Evolutionary conservation across 2,113 vertebrate species (phyloP), one percentile per base, ranked within the genome.

Genomic region (Mesoclemmys tuberculata): DNA sequence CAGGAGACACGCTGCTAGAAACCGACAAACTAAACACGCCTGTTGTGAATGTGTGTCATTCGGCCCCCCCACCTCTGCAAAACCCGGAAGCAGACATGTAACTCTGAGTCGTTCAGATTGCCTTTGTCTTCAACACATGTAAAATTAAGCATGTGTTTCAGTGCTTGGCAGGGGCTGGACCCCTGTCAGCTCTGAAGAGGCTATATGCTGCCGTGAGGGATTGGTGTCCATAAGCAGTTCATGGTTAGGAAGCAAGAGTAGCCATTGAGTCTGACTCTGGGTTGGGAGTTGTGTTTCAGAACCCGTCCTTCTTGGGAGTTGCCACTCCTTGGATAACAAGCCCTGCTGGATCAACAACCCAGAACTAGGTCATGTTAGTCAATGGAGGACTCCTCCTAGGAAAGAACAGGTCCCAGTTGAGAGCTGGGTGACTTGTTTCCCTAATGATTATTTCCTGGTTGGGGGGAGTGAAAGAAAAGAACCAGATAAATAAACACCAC

Each of bases 381-480:
- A 52, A 24, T 8, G 3, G n/a, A 78, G 75, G 41, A 1, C 31
- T 29, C 10, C 41, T 19, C 49, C 58, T 22, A 79, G 3, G 85
- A 93, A 90, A 87, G 77, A 95, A 88, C 85, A 96, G 87, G 87
- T 91, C 81, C 92, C 84, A 48, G 56, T 94, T 18, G 81, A 80
- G 82, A 97, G 93, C 0, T 2, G 95, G 80, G 91, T 68, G 55
- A 61, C 92, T 90, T 82, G 83, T 80, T 96, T 92, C 68, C 24
- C 55, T 93, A 48, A 46, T 61, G 58, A 46, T 31, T 3, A 8
- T 89, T 93, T 89, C 55, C 64, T 75, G 38, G 19, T 71, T 78
- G 82, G 89, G 90, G 87, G 77, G 38, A 49, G 31, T 26, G 71
- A 16, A 82, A 92, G 90, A 79, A 84, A 90, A 84, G n/a, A 71